Percentiles rank a stretch among this genome's conserved stretches.
phyloP scores from a whole-genome alignment of 2,888 invertebrate genomes.

The Schizotus pectinicornis region DNA sequence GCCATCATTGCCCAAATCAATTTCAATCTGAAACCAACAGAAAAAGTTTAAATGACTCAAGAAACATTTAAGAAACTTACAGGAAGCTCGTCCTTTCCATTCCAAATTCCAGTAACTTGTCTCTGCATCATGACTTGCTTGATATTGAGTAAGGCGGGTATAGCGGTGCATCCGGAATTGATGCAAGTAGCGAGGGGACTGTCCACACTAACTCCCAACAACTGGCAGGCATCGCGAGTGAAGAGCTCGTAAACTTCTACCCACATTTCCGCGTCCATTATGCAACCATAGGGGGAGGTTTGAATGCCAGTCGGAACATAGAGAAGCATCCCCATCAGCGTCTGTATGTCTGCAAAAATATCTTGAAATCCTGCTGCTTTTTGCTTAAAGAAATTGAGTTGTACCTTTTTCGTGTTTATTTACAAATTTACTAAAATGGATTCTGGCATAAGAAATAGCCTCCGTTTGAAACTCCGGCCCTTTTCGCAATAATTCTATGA shows the following conservation, averaged over 20 bases:
- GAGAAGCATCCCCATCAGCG: conserved; percentile 84
- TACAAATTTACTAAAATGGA: conserved; percentile 83
- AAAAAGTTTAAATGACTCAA: conserved; percentile 6
- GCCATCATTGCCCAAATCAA: conserved; percentile 88
- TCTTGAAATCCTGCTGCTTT: background rate
- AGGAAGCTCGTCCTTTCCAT: conserved; percentile 93
- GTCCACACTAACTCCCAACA: conserved; percentile 87
- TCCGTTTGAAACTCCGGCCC: conserved; percentile 76
- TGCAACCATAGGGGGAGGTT: conserved; percentile 78
- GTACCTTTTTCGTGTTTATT: conserved; percentile 75
- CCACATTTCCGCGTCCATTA: conserved; percentile 80
- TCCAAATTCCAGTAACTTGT: conserved; percentile 94
- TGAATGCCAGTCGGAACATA: conserved; percentile 80
- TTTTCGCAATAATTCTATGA: conserved; percentile 73
- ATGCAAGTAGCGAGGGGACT: conserved; percentile 92
- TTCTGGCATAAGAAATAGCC: conserved; percentile 86
- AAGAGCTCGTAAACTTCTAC: conserved; percentile 89
- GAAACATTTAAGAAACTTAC: conserved; percentile 61
- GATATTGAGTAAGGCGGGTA: conserved; percentile 94
- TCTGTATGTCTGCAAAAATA: conserved; percentile 72
- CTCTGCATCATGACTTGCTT: conserved; percentile 89
- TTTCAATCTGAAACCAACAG: conserved; percentile 79
- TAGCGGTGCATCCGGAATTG: conserved; percentile 89
- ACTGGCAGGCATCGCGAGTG: conserved; percentile 88
- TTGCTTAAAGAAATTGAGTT: background rate